These are phyloP conservation scores for Prolemur simus DNA, from an alignment of 2,113 vertebrate genomes.

Conservation along the genomic window DNA sequence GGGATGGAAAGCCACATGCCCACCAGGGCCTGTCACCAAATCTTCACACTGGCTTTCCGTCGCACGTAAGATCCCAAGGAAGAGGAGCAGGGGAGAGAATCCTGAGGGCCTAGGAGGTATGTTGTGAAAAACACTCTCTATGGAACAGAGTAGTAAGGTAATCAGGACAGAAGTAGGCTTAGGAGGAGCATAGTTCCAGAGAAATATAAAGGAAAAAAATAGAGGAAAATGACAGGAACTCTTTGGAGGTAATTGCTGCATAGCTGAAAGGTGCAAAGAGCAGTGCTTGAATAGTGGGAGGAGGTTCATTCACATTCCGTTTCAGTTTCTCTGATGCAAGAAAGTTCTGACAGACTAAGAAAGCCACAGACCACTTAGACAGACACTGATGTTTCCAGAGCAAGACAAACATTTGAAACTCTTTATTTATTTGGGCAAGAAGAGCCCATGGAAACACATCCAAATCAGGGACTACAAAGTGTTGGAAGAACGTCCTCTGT, in stretches of 20 bases:
- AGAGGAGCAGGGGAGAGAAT: not conserved
- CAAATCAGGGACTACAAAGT: not conserved
- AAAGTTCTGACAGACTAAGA: not conserved
- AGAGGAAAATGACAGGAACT: not conserved
- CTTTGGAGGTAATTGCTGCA: not conserved
- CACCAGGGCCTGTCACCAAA: not conserved
- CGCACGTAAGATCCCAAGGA: not conserved
- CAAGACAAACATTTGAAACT: not conserved
- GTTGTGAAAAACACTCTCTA: not conserved
- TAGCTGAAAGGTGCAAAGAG: not conserved
- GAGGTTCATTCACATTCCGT: not conserved
- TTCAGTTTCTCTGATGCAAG: not conserved
- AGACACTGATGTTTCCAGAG: not conserved
- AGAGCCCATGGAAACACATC: not conserved
- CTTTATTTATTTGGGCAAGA: not conserved
- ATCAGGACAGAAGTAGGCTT: not conserved
- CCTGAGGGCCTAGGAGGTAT: not conserved
- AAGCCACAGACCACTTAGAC: not conserved
- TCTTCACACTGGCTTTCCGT: not conserved
- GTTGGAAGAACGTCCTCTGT: not conserved
- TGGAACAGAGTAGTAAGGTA: not conserved
- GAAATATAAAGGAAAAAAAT: not conserved
- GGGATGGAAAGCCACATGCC: not conserved
- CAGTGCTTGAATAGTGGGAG: not conserved
- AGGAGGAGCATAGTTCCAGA: not conserved